Conservation (phyloP, 2,113 vertebrate genomes). For the Cranoglanis bouderius region DNA sequence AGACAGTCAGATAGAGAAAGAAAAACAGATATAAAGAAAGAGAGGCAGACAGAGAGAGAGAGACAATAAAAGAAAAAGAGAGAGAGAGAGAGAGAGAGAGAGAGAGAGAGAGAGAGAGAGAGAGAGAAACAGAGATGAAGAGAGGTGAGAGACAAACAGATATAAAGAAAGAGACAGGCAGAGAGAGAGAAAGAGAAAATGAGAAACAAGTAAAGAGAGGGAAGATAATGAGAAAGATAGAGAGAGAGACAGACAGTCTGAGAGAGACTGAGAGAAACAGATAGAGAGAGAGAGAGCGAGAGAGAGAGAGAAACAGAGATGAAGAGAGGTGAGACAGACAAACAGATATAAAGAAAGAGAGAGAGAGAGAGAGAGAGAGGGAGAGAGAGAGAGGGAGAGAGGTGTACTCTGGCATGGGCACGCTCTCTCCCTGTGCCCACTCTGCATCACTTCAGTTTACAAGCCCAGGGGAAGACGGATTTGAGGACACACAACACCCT, state of each 20-base stretch:
- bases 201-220: too few species aligned
- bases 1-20: not conserved
- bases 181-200: not conserved
- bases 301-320: not conserved
- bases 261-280: too few species aligned
- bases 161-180: not conserved
- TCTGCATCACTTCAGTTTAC: slow-evolving; percentile 53
- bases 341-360: not conserved
- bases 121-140: not conserved
- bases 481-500: slow-evolving; percentile 50
- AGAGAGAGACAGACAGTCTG: not conserved
- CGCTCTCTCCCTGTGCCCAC: slow-evolving; percentile 55
- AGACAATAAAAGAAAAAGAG: too few species aligned
- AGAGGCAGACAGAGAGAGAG: not conserved
- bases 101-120: not conserved
- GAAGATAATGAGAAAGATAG: too few species aligned
- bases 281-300: not conserved
- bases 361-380: not conserved
- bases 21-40: not conserved
- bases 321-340: not conserved
- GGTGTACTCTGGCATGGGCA: slow-evolving; percentile 52
- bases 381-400: slow-evolving; percentile 26
- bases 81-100: not conserved
- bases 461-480: slow-evolving; percentile 58
- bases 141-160: not conserved